Evolutionary conservation across 2,113 vertebrate species (phyloP).

Genomic region (Hemichromis elongatus): DNA sequence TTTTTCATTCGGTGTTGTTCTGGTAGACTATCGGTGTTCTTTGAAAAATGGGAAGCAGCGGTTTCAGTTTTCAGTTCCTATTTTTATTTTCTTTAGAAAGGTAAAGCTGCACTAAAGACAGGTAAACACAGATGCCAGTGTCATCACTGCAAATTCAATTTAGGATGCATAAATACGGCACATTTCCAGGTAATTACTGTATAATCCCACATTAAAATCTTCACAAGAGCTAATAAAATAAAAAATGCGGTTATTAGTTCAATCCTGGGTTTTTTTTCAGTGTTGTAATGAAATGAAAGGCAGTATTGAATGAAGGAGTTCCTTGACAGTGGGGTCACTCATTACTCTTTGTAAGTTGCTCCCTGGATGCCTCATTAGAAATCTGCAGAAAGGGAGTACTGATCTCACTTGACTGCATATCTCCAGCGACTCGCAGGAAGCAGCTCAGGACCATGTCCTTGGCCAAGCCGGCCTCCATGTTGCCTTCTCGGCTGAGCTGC

Average conservation of each 20-base stretch:
- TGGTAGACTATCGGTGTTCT: neutral
- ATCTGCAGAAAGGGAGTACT: constrained; percentile 93
- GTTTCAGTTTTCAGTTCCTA: constrained; percentile 24
- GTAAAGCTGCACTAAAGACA: neutral
- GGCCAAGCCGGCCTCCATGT: constrained; percentile 84
- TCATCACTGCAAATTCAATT: neutral
- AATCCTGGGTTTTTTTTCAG: neutral
- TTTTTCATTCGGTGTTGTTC: neutral
- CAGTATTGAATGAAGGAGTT: neutral
- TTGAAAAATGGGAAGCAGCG: neutral
- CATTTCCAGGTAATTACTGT: neutral
- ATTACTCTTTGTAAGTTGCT: constrained; percentile 19
- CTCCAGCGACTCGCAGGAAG: constrained; percentile 82
- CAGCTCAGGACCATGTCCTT: constrained; percentile 93
- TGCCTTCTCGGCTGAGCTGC: constrained; percentile 87
- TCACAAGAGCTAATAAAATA: neutral
- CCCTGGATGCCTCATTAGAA: constrained; percentile 70
- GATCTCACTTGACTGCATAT: constrained; percentile 84
- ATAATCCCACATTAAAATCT: neutral
- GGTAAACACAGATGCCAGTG: neutral
- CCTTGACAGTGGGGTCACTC: neutral
- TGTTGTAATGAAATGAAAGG: neutral
- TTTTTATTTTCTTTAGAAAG: constrained; percentile 11
- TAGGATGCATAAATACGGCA: neutral
- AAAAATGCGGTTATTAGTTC: neutral